These are phyloP conservation scores for Zele albiditarsus DNA, from an alignment of 2,888 invertebrate genomes.

Conservation along the genomic window DNA sequence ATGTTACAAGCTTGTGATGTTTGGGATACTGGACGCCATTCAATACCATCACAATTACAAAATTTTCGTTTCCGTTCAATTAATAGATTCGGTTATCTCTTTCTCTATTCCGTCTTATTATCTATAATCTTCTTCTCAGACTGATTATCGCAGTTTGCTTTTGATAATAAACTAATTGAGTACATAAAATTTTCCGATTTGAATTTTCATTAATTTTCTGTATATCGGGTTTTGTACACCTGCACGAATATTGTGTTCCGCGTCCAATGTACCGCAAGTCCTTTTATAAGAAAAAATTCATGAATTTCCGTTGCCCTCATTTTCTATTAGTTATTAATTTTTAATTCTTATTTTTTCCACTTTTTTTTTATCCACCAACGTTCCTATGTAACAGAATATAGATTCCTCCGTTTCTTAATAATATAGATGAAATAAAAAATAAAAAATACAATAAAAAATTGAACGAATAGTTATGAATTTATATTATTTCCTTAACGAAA, in stretches of 20 bases:
- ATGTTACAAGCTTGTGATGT: slow-evolving; percentile 39
- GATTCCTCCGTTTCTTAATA: slow-evolving; percentile 21
- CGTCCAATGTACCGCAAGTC: slow-evolving; percentile 38
- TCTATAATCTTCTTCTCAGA: slow-evolving; percentile 2
- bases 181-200: slow-evolving; percentile 36
- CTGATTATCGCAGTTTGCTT: slow-evolving; percentile 54
- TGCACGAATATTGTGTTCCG: slow-evolving; percentile 59
- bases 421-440: slow-evolving; percentile 6
- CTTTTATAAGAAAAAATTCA: slow-evolving; percentile 20
- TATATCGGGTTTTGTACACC: slow-evolving; percentile 62
- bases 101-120: slow-evolving; percentile 36
- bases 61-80: slow-evolving; percentile 27
- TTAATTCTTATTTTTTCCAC: slow-evolving; percentile 33
- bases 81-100: slow-evolving; percentile 33
- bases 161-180: slow-evolving; percentile 42
- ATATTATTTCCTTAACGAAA: slow-evolving; percentile 4
- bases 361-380: slow-evolving; percentile 34
- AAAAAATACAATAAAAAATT: slow-evolving; percentile 21
- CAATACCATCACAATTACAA: slow-evolving; percentile 2
- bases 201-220: slow-evolving; percentile 41
- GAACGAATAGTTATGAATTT: slow-evolving; percentile 16
- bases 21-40: slow-evolving; percentile 14
- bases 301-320: slow-evolving; percentile 34
- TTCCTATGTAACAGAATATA: slow-evolving; percentile 50
- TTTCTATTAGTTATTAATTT: slow-evolving; percentile 14